Evolutionary conservation across 1,140 invertebrate species (phyloP).

Genomic region (Euura saliciscinereae): DNA sequence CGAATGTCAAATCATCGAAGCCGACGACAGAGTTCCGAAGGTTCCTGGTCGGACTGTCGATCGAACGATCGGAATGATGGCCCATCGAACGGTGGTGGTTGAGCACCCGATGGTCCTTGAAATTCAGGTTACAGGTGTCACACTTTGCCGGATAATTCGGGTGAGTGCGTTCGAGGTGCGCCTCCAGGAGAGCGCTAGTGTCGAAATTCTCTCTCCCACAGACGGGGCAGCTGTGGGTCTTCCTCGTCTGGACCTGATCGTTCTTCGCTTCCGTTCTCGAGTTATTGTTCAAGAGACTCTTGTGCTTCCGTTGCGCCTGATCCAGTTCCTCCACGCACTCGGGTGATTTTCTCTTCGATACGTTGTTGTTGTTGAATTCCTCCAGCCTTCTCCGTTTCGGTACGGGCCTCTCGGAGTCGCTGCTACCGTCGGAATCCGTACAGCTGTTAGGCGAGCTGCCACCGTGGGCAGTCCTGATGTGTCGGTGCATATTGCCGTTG

Average conservation of each 20-base stretch:
- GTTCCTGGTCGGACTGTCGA: conserved; percentile 34
- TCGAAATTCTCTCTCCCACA: conserved; percentile 69
- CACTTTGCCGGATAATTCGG: conserved; percentile 73
- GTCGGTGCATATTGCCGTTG: conserved; percentile 88
- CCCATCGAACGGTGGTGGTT: conserved; percentile 69
- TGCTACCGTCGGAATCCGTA: conserved; percentile 48
- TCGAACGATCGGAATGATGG: conserved; percentile 59
- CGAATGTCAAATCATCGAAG: conserved; percentile 78
- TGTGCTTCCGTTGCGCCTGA: conserved; percentile 38
- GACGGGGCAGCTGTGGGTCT: conserved; percentile 57
- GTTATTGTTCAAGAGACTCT: conserved; percentile 36
- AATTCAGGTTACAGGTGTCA: conserved; percentile 70
- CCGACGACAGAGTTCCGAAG: conserved; percentile 59
- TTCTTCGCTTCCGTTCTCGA: conserved; percentile 27
- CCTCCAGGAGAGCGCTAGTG: conserved; percentile 64
- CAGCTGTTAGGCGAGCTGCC: conserved; percentile 40
- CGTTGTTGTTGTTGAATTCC: conserved; percentile 55
- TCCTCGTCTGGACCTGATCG: conserved; percentile 14
- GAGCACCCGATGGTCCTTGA: conserved; percentile 73
- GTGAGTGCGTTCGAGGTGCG: conserved; percentile 76
- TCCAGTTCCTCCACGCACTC: conserved; percentile 32
- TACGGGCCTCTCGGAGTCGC: conserved; percentile 59
- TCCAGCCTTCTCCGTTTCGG: conserved; percentile 51
- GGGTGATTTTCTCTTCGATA: conserved; percentile 47
- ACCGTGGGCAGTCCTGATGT: conserved; percentile 72